A percentile compares a stretch with the other conserved stretches of the same genome.
Evolutionary conservation across 2,888 invertebrate species (phyloP).

Genomic region (Marronus borbonicus): DNA sequence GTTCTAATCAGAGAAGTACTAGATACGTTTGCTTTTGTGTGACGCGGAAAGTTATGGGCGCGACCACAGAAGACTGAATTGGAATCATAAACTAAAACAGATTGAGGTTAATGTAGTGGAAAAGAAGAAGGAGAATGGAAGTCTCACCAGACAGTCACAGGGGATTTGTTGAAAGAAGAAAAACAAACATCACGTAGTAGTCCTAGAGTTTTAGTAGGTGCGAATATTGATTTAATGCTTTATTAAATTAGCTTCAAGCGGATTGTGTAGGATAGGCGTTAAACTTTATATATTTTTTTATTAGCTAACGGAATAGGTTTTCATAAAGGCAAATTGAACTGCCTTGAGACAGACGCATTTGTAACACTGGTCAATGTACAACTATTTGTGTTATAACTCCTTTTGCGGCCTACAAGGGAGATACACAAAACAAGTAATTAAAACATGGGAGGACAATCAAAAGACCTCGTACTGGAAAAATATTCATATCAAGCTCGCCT

Average conservation of each 20-base stretch:
- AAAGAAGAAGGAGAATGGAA: constrained; percentile 53
- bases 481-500: too few species aligned
- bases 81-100: constrained; percentile 55
- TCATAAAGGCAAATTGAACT: too few species aligned
- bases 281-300: too few species aligned
- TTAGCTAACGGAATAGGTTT: too few species aligned
- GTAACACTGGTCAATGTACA: too few species aligned
- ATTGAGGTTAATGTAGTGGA: constrained; percentile 56
- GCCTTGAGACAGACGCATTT: too few species aligned
- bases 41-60: constrained; percentile 48
- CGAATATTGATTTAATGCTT: constrained; percentile 26
- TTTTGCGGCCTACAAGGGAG: neutral
- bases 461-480: too few species aligned
- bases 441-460: too few species aligned
- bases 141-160: constrained; percentile 28
- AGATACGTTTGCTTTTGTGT: constrained; percentile 26
- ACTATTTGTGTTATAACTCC: too few species aligned
- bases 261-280: too few species aligned
- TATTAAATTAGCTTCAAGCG: constrained; percentile 17
- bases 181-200: constrained; percentile 26
- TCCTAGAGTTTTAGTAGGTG: constrained; percentile 14
- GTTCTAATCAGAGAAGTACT: constrained; percentile 34
- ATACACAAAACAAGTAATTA: too few species aligned
- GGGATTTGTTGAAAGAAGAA: constrained; percentile 37
- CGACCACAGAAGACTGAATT: constrained; percentile 51